Evolutionary conservation across 2,888 invertebrate genomes (phyloP).

Genomic region (Balanococcus diminutus): DNA sequence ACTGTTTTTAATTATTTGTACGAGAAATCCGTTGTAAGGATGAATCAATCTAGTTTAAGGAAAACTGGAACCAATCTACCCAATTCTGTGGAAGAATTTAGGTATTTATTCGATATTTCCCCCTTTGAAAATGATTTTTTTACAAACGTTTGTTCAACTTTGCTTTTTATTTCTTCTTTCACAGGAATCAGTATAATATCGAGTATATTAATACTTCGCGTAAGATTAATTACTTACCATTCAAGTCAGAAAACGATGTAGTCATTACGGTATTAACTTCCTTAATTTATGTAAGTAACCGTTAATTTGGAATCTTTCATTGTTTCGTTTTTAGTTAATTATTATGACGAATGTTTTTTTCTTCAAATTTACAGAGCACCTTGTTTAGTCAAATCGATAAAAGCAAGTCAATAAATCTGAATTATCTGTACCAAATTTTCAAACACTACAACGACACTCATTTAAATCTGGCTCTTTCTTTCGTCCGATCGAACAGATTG

Average conservation of each 20-base stretch:
- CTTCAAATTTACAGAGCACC: constrained; percentile 32
- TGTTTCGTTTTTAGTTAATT: background rate
- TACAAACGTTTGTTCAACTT: background rate
- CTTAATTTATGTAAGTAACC: constrained; percentile 15
- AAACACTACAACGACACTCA: constrained; percentile 8
- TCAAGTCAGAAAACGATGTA: constrained; percentile 6
- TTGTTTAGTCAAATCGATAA: constrained; percentile 37
- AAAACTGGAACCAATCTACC: constrained; percentile 1
- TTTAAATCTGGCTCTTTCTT: constrained; percentile 27
- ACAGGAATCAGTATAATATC: background rate
- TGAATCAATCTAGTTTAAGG: background rate
- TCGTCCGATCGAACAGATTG: constrained; percentile 28
- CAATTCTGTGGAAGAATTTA: constrained; percentile 23
- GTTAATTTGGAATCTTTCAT: background rate
- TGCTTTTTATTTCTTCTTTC: background rate
- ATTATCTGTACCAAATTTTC: constrained; percentile 34
- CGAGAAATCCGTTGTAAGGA: background rate
- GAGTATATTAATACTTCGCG: constrained; percentile 9
- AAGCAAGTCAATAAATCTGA: constrained; percentile 29
- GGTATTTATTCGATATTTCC: background rate
- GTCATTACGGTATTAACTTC: background rate
- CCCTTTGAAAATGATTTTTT: background rate
- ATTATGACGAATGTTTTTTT: background rate
- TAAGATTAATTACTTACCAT: background rate
- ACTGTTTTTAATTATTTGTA: constrained; percentile 29